A percentile compares a stretch with the other conserved stretches of the same genome.
These are phyloP conservation scores for Aphrocallistes beatrix DNA, from an alignment of 37 sponge, comb jelly and placozoan species.

Conservation along the genomic window DNA sequence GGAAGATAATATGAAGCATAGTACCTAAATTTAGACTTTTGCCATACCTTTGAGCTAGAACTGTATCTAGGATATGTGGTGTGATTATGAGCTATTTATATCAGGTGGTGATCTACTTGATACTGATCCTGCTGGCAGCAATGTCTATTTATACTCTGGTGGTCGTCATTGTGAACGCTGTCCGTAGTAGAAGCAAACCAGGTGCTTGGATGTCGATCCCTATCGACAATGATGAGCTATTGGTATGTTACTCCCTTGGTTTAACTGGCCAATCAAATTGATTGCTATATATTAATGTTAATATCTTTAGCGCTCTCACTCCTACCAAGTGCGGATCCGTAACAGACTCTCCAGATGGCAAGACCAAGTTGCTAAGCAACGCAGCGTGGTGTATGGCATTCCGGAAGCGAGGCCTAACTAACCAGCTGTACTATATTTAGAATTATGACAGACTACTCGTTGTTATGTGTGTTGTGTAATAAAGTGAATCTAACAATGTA, in stretches of 20 bases:
- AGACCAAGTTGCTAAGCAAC: slow-evolving; percentile 14
- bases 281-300: background rate
- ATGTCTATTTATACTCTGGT: background rate
- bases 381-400: slow-evolving; percentile 9
- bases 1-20: no score
- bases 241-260: background rate
- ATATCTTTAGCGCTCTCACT: background rate
- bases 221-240: background rate
- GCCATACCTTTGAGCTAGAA: background rate
- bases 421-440: no score
- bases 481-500: no score
- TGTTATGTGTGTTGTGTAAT: no score
- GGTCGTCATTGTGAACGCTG: background rate
- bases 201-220: background rate
- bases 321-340: background rate
- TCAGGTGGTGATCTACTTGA: background rate
- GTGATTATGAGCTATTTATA: no score
- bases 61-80: background rate
- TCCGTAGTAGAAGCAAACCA: background rate
- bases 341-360: background rate
- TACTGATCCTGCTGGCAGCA: background rate
- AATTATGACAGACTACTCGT: no score
- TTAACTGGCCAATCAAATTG: background rate
- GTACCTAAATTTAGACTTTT: no score
- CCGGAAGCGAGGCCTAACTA: background rate